Evolutionary conservation across 2,113 vertebrate genomes (phyloP).

Genomic region (Orthonyx spaldingii): DNA sequence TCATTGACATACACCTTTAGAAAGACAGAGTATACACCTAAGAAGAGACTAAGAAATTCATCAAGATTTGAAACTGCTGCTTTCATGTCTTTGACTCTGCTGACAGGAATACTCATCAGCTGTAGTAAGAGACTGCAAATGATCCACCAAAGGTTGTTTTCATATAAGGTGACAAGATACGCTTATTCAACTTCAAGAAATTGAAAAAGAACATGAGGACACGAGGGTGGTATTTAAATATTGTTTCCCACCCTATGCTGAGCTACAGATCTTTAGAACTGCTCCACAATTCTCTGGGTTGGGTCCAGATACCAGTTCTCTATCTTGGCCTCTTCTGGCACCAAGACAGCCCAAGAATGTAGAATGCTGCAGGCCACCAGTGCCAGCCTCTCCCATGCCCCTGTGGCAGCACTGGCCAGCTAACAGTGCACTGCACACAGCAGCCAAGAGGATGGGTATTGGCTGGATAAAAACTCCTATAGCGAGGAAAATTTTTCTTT

Average conservation of each 20-base stretch:
- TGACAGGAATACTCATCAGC: neutral
- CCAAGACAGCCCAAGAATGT: neutral
- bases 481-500: neutral
- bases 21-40: neutral
- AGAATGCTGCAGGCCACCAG: neutral
- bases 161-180: neutral
- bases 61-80: neutral
- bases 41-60: neutral
- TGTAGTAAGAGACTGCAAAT: neutral
- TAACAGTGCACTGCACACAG: neutral
- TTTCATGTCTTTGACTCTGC: neutral
- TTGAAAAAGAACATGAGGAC: neutral
- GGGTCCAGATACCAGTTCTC: neutral
- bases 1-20: neutral
- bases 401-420: neutral
- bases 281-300: neutral
- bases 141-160: neutral
- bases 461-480: neutral
- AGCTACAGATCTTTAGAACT: neutral
- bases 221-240: neutral
- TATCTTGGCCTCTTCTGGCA: neutral
- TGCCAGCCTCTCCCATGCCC: neutral
- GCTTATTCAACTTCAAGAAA: neutral
- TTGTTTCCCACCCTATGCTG: neutral
- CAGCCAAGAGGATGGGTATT: neutral